A percentile compares a stretch with the other conserved stretches of the same genome.
These are phyloP conservation scores for Matsumurasca onukii DNA, from an alignment of 1,140 invertebrate genomes.

Conservation along the genomic window DNA sequence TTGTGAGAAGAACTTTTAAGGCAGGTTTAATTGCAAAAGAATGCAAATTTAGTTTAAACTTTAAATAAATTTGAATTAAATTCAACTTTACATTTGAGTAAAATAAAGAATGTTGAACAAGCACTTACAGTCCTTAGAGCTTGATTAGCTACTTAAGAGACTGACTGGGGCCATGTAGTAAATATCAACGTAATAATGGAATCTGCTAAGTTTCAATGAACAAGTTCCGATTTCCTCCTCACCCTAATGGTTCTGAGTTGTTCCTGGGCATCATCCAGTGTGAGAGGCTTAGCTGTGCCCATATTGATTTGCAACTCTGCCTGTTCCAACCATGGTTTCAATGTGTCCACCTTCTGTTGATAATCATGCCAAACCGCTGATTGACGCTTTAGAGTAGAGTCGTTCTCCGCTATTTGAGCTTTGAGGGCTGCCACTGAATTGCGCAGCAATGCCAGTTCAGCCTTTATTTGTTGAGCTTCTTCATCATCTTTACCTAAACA, in stretches of 20 bases:
- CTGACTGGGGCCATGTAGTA: no score
- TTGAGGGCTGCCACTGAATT: constrained; percentile 63
- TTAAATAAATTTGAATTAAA: no score
- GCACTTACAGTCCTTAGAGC: no score
- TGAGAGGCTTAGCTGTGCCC: constrained; percentile 66
- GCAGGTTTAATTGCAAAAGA: no score
- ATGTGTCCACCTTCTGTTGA: constrained; percentile 70
- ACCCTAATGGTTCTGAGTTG: constrained; percentile 60
- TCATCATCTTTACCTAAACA: constrained; percentile 51
- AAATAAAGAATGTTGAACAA: no score
- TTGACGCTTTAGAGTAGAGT: constrained; percentile 66
- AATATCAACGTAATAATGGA: no score
- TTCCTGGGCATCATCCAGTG: constrained; percentile 76
- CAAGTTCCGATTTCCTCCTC: no score
- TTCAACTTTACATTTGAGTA: no score
- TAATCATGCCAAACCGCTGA: constrained; percentile 83
- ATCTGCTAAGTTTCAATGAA: no score
- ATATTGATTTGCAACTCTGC: constrained; percentile 75
- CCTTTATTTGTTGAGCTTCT: constrained; percentile 64
- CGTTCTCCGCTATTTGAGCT: constrained; percentile 67
- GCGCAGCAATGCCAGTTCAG: constrained; percentile 28
- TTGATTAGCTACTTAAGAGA: no score
- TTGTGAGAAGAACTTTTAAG: no score
- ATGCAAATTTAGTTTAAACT: no score
- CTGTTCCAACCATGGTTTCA: constrained; percentile 87